Conservation (phyloP, 1,140 invertebrate species). For the Lamellibrachia luymesi region DNA sequence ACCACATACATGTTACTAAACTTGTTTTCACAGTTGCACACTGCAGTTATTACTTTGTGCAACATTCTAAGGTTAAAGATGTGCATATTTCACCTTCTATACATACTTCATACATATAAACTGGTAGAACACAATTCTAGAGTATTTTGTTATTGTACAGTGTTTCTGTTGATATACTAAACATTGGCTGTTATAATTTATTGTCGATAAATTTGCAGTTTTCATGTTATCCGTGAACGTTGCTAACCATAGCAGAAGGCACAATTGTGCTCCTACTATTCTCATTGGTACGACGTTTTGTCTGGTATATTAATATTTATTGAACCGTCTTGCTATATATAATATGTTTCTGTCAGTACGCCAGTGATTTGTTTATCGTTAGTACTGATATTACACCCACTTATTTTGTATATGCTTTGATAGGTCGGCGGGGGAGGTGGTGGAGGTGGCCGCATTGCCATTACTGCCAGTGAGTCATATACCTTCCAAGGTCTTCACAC, state of each 20-base stretch:
- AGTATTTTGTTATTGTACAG: too few relatives aligned
- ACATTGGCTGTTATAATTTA: too few relatives aligned
- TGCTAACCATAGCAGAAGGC: background rate
- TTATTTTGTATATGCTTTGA: background rate
- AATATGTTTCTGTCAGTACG: background rate
- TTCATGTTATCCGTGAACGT: background rate
- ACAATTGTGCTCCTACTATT: background rate
- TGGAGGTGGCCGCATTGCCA: slow-evolving; percentile 41
- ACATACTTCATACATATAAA: background rate
- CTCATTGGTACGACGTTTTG: background rate
- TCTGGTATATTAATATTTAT: background rate
- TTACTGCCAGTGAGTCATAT: slow-evolving; percentile 30
- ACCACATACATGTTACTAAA: background rate
- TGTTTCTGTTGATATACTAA: too few relatives aligned
- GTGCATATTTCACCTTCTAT: background rate
- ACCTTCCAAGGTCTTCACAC: slow-evolving; percentile 35
- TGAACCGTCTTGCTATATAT: background rate
- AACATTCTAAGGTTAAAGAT: background rate
- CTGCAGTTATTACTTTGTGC: background rate
- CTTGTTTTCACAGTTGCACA: background rate
- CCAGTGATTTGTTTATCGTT: background rate
- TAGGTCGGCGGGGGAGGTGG: slow-evolving; percentile 41
- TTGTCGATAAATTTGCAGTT: too few relatives aligned
- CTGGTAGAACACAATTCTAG: background rate
- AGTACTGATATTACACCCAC: too few relatives aligned